Percentiles rank a stretch among this genome's conserved stretches.
phyloP scores from a whole-genome alignment of 1,140 invertebrate species.

The Idris sp. region DNA sequence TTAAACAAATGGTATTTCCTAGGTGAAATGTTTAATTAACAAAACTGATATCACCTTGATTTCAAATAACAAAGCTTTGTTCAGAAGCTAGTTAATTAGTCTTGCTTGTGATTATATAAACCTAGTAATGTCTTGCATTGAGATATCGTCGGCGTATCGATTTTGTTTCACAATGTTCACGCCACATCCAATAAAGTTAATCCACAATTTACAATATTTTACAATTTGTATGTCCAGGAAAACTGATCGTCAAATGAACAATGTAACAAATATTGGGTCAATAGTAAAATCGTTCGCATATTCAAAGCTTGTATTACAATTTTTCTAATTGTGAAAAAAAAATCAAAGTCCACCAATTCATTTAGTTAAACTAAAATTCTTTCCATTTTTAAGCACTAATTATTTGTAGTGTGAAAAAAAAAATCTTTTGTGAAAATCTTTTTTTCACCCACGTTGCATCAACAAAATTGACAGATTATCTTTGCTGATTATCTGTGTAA shows the following conservation, averaged over 20 bases:
- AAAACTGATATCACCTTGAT: constrained; percentile 48
- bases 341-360: too few relatives aligned
- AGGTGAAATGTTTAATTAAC: constrained; percentile 55
- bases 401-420: too few relatives aligned
- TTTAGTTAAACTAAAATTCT: too few relatives aligned
- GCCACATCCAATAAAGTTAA: constrained; percentile 38
- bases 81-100: constrained; percentile 50
- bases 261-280: too few relatives aligned
- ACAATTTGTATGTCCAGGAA: constrained; percentile 15
- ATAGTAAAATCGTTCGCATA: too few relatives aligned
- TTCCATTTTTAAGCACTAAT: too few relatives aligned
- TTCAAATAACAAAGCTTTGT: constrained; percentile 51
- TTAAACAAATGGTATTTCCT: constrained; percentile 28
- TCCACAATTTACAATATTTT: constrained; percentile 45
- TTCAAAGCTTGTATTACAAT: too few relatives aligned
- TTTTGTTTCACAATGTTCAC: constrained; percentile 40
- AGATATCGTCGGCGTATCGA: constrained; percentile 49
- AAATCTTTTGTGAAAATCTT: too few relatives aligned
- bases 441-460: too few relatives aligned
- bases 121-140: constrained; percentile 46
- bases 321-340: too few relatives aligned
- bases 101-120: constrained; percentile 48
- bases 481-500: constrained; percentile 8
- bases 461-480: constrained; percentile 1
- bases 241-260: constrained; percentile 20